Conservation (phyloP, 2,797 vertebrate genomes). For the Sebastiscus tertius region DNA sequence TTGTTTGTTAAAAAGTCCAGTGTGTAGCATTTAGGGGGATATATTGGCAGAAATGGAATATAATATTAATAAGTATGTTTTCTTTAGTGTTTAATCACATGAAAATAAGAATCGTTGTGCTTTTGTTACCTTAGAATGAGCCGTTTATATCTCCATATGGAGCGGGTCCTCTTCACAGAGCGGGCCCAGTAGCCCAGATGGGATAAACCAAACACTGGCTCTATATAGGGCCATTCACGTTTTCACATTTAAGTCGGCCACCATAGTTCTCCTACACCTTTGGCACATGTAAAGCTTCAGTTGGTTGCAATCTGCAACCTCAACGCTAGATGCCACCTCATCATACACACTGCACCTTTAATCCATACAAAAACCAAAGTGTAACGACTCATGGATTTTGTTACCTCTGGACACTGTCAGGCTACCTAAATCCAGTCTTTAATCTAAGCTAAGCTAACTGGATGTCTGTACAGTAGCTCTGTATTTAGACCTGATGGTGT, state of each 20-base stretch:
- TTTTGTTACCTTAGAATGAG: background rate
- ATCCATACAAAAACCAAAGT: background rate
- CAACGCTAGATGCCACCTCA: background rate
- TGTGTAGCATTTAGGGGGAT: no score
- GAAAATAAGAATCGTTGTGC: background rate
- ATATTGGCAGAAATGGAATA: no score
- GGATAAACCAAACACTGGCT: background rate
- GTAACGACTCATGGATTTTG: background rate
- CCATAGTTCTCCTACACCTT: background rate
- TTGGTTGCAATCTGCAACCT: background rate
- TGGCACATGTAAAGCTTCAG: background rate
- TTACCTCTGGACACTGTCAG: background rate
- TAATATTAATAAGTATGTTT: background rate
- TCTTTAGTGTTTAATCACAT: background rate
- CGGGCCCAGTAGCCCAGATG: background rate
- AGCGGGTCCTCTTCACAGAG: no score
- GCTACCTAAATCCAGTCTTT: background rate
- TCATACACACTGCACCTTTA: background rate
- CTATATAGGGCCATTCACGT: background rate
- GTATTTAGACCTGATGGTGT: no score
- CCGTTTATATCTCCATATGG: background rate
- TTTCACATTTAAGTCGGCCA: background rate
- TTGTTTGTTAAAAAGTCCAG: no score
- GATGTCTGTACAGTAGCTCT: background rate
- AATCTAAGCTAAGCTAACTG: slow-evolving; percentile 3